These are phyloP conservation scores for Hyaena hyaena DNA, from an alignment of 2,113 vertebrate genomes.

Conservation along the genomic window DNA sequence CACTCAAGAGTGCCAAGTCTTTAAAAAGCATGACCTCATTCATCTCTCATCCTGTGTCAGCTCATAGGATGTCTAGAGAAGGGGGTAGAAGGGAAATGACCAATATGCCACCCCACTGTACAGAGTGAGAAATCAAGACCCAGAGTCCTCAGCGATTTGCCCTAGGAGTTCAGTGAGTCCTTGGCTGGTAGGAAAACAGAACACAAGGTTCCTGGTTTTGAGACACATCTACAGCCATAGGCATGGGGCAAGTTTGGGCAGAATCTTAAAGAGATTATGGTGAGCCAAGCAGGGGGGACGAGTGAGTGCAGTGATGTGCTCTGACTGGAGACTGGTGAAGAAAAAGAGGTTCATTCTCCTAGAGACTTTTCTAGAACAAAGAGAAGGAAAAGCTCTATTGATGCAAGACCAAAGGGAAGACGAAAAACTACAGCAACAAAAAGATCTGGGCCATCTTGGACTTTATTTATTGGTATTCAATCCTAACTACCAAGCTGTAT, in stretches of 20 bases:
- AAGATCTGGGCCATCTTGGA: background rate
- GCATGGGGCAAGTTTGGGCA: slow-evolving; percentile 37
- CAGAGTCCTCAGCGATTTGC: background rate
- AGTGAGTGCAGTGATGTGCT: background rate
- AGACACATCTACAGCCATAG: background rate
- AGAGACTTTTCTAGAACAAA: slow-evolving; percentile 9
- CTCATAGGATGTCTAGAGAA: background rate
- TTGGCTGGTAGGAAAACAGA: background rate
- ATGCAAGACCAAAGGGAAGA: background rate
- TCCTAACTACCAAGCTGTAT: background rate
- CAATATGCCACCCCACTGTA: background rate
- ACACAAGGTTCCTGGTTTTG: background rate
- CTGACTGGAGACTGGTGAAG: background rate
- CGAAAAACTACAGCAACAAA: background rate
- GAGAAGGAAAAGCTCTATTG: background rate
- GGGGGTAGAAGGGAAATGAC: background rate
- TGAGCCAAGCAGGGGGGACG: background rate
- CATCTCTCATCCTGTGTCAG: background rate
- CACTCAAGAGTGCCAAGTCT: background rate
- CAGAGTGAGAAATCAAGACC: background rate
- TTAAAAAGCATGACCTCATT: slow-evolving; percentile 25
- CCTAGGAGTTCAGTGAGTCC: background rate
- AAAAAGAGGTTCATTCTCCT: background rate
- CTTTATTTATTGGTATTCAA: background rate
- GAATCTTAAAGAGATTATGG: background rate